Evolutionary conservation across 2,113 vertebrate species (phyloP).

Genomic region (Tyto alba): DNA sequence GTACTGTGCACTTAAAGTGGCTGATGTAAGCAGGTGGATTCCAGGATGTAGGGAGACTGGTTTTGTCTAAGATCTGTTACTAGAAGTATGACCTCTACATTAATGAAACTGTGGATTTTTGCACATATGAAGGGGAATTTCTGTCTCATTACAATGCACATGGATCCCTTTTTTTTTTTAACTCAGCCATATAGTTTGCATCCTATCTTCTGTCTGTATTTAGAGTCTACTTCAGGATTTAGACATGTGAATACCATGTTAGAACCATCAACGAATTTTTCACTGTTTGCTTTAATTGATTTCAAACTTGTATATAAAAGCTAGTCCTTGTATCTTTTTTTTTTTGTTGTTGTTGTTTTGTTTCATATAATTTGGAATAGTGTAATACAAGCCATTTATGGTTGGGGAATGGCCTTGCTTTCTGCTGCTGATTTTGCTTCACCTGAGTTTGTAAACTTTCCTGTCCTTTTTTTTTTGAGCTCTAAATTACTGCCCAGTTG

Average conservation of each 20-base stretch:
- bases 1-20: conserved; percentile 25
- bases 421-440: conserved; percentile 28
- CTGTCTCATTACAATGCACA: conserved; percentile 35
- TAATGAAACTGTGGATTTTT: conserved; percentile 53
- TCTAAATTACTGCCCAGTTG: neutral
- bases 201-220: neutral
- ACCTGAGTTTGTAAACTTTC: neutral
- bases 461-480: neutral
- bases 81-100: conserved; percentile 50
- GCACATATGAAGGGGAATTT: conserved; percentile 55
- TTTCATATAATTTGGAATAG: neutral
- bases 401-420: conserved; percentile 17
- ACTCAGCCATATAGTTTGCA: neutral
- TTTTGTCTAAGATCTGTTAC: conserved; percentile 12
- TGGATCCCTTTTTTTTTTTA: neutral
- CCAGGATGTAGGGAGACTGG: conserved; percentile 27
- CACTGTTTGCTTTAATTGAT: conserved; percentile 13
- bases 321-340: neutral
- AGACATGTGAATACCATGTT: neutral
- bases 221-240: neutral
- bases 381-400: neutral
- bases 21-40: conserved; percentile 31
- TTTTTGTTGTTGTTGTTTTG: neutral
- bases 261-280: neutral
- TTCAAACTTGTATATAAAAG: neutral